Evolutionary conservation across 1,140 invertebrate genomes (phyloP).

Genomic region (Rhagoletis zephyria): DNA sequence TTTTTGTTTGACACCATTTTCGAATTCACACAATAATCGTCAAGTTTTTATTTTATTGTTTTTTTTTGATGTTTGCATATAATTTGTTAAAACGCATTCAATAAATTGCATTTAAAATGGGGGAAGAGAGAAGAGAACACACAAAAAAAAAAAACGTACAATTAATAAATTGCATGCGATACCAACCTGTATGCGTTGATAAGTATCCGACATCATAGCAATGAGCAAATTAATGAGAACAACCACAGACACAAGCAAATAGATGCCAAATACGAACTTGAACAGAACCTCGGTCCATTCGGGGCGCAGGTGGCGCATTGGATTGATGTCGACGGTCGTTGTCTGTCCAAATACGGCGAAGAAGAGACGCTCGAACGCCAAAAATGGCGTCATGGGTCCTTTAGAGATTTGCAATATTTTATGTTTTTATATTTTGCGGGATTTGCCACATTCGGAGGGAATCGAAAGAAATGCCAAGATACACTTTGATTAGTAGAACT

Average conservation of each 20-base stretch:
- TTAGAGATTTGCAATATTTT: slow-evolving; percentile 63
- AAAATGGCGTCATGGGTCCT: slow-evolving; percentile 88
- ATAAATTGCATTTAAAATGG: neutral
- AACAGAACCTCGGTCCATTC: slow-evolving; percentile 86
- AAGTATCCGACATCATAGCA: slow-evolving; percentile 99
- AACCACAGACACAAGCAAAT: slow-evolving; percentile 97
- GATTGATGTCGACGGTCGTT: slow-evolving; percentile 87
- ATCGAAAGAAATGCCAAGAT: slow-evolving; percentile 14
- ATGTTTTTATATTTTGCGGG: slow-evolving; percentile 33
- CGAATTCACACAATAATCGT: neutral
- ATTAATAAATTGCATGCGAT: slow-evolving; percentile 66
- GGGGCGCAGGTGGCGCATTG: slow-evolving; percentile 78
- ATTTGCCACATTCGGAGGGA: slow-evolving; percentile 37
- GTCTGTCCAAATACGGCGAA: slow-evolving; percentile 98
- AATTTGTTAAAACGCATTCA: no score
- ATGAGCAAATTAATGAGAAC: slow-evolving; percentile 98
- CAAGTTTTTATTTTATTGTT: neutral
- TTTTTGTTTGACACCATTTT: neutral
- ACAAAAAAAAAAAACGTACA: slow-evolving; percentile 58
- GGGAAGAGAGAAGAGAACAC: slow-evolving; percentile 7
- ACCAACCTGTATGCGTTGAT: slow-evolving; percentile 93
- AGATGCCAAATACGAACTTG: slow-evolving; percentile 93
- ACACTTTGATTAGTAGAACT: neutral
- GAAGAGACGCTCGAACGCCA: slow-evolving; percentile 96
- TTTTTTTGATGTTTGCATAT: neutral